A percentile compares a stretch with the other conserved stretches of the same genome.
Evolutionary conservation across 2,113 vertebrate genomes (phyloP).

Genomic region (Athene cunicularia): DNA sequence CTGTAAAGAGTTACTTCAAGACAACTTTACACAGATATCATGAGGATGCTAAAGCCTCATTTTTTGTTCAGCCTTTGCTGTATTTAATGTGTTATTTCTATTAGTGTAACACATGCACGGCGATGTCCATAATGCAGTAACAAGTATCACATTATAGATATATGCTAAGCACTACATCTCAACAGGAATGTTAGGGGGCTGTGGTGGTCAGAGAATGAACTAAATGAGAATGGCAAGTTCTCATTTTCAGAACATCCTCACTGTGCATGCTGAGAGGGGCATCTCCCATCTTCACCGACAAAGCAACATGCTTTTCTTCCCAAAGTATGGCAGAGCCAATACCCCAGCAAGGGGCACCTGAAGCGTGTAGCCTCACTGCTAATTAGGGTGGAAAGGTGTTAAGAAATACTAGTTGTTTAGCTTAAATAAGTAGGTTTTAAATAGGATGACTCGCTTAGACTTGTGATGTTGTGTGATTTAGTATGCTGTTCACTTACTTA

Average conservation of each 20-base stretch:
- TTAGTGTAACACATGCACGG: background rate
- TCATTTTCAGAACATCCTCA: background rate
- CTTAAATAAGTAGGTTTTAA: too few relatives aligned
- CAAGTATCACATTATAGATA: background rate
- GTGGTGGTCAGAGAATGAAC: background rate
- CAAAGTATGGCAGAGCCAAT: background rate
- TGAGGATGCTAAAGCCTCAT: constrained; percentile 19
- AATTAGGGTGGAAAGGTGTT: background rate
- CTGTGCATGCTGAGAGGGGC: rapidly evolving
- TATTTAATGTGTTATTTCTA: constrained; percentile 5
- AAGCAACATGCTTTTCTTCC: background rate
- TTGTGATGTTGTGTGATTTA: too few relatives aligned
- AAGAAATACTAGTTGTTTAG: too few relatives aligned
- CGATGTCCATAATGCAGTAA: background rate
- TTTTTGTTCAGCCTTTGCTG: constrained; percentile 42
- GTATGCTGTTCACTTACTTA: too few relatives aligned
- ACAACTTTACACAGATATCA: constrained; percentile 12
- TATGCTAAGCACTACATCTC: background rate
- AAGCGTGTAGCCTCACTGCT: background rate
- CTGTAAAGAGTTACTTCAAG: constrained; percentile 50
- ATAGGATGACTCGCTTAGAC: too few relatives aligned
- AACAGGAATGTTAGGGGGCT: background rate
- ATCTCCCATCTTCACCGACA: background rate
- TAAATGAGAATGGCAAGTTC: background rate
- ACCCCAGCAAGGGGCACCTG: background rate